Evolutionary conservation across 2,113 vertebrate genomes (phyloP).

Genomic region (Haemorhous mexicanus): DNA sequence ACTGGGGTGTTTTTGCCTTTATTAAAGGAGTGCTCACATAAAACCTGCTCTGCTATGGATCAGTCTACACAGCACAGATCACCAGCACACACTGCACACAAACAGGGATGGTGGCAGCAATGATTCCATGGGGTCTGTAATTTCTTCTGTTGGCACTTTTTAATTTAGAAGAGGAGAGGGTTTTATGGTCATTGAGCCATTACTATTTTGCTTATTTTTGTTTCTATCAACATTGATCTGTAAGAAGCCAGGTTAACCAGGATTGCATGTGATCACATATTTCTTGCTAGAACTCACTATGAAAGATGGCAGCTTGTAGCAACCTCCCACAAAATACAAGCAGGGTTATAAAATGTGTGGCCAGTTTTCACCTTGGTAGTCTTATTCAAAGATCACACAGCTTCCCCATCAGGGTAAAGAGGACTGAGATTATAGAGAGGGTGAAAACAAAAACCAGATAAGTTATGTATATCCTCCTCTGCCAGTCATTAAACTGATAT

Average conservation of each 20-base stretch:
- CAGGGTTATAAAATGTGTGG: background rate
- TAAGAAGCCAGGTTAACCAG: background rate
- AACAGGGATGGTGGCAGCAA: background rate
- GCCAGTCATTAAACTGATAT: background rate
- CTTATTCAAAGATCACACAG: background rate
- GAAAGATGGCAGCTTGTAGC: background rate
- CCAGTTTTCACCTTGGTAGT: background rate
- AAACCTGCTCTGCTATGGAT: background rate
- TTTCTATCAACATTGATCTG: background rate
- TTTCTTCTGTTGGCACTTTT: background rate
- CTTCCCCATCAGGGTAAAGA: background rate
- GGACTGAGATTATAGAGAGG: background rate
- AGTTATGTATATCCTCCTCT: background rate
- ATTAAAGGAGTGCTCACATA: background rate
- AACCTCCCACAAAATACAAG: background rate
- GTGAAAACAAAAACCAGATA: background rate
- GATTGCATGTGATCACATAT: rapidly evolving
- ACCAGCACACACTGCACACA: background rate
- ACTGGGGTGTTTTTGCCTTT: background rate
- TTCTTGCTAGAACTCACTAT: background rate
- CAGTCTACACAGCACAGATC: background rate
- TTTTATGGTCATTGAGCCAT: background rate
- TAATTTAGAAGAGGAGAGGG: background rate
- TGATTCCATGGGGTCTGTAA: background rate
- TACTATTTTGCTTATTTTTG: background rate